Evolutionary conservation across 2,113 vertebrate species (phyloP), one percentile per base, ranked within the genome.

Genomic region (Solea solea): DNA sequence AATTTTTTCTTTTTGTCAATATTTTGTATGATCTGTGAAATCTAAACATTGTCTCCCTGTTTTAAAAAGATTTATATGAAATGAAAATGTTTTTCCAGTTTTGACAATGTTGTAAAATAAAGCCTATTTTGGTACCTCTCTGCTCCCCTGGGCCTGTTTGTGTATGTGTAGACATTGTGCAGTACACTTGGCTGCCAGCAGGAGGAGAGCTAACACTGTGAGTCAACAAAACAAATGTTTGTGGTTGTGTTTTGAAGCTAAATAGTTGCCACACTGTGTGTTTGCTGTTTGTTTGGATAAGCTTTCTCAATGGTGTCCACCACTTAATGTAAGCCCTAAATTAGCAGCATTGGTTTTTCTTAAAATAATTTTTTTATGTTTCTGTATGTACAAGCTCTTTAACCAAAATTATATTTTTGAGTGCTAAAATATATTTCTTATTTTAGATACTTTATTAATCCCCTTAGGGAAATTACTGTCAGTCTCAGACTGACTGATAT

Each of bases 51-150:
- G 83, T 87, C 72, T 90, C 70, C 65, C 92, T 83, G 86, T 93
- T 93, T 90, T 89, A 79, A 91, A 21, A 90, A 91, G 70, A 84
- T 93, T 94, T 91, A 92, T 93, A 94, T 94, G 93, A 59, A 90
- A 93, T 34, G 34, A 93, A 85, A 86, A 81, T 83, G 86, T 90
- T 90, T 21, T 91, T 86, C 82, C 80, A 72, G 82, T 93, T 93
- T 94, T 90, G 88, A 91, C 88, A 91, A 90, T 89, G 88, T 89
- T 93, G 77, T 86, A 80, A 91, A 94, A 93, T 93, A 92, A 94
- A 94, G 80, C 81, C 83, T 93, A 94, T 94, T 94, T 94, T 94
- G 89, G 90, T 94, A 94, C 83, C 79, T 85, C 62, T 85, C 73
- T 72, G 83, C 60, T 81, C 69, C 5, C 57, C 44, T 59, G n/a